Percentiles rank a stretch among this genome's conserved stretches.
These are phyloP conservation scores for Gulo gulo DNA, from an alignment of 2,113 vertebrate genomes.

Conservation along the genomic window DNA sequence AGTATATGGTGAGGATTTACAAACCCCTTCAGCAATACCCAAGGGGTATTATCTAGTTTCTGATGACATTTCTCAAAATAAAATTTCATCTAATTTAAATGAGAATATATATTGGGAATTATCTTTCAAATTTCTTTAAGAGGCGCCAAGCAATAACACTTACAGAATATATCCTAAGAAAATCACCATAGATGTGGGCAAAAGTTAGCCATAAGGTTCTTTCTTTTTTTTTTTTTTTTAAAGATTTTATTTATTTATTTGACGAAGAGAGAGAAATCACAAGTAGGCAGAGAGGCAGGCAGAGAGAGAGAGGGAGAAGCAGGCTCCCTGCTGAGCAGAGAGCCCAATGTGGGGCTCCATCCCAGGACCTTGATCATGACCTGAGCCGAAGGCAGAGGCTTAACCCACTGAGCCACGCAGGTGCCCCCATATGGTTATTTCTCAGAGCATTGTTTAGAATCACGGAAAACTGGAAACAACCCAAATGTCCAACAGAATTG, in stretches of 20 bases:
- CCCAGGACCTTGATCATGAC: too few species aligned
- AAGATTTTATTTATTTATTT: too few species aligned
- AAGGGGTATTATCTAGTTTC: not conserved
- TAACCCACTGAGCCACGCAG: too few species aligned
- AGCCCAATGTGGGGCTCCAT: too few species aligned
- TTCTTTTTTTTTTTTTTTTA: not conserved
- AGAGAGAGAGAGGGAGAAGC: too few species aligned
- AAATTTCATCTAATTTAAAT: conserved; percentile 15
- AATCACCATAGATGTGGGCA: not conserved
- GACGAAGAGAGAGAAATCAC: too few species aligned
- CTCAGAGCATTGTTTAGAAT: not conserved
- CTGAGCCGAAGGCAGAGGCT: too few species aligned
- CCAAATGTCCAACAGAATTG: not conserved
- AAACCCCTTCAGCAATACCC: not conserved
- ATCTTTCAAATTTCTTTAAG: not conserved
- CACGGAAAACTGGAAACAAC: not conserved
- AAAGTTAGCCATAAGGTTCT: not conserved
- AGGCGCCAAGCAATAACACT: not conserved
- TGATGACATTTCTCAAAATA: not conserved
- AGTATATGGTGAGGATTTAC: not conserved
- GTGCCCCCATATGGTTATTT: not conserved
- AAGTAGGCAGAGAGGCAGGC: too few species aligned
- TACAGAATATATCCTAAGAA: conserved; percentile 8
- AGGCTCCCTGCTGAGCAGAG: too few species aligned
- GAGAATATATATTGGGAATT: not conserved